Percentiles rank a stretch among this genome's conserved stretches.
These are phyloP conservation scores for Corticium candelabrum DNA, from an alignment of 37 sponge, comb jelly and placozoan species.

Conservation along the genomic window DNA sequence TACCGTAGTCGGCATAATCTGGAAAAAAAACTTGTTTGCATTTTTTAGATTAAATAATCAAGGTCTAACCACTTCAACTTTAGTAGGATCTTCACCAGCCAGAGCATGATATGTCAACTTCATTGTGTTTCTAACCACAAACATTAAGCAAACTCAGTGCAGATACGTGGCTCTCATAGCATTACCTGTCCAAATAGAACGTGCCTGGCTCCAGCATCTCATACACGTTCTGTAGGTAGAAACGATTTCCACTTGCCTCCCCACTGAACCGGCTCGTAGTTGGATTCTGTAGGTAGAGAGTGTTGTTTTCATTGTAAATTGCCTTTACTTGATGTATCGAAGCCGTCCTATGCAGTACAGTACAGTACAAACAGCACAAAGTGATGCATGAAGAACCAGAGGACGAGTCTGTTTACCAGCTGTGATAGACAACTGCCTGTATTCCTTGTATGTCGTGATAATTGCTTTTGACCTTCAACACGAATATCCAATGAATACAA, in stretches of 20 bases:
- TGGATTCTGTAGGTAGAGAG: constrained; percentile 6
- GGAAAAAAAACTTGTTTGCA: background rate
- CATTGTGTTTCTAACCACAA: no score
- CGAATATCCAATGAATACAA: no score
- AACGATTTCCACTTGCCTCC: background rate
- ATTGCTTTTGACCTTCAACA: background rate
- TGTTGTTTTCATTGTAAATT: background rate
- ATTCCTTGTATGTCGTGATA: background rate
- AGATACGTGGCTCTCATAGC: no score
- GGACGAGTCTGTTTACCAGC: background rate
- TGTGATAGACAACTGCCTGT: constrained; percentile 2
- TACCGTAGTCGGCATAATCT: background rate
- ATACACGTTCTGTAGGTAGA: background rate
- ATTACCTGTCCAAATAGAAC: background rate
- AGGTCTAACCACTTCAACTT: background rate
- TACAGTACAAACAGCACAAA: background rate
- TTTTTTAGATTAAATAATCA: background rate
- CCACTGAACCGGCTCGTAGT: background rate
- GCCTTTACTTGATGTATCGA: constrained; percentile 3
- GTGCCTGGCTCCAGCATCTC: constrained; percentile 2
- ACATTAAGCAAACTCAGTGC: no score
- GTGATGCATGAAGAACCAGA: background rate
- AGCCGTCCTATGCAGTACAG: no score
- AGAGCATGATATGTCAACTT: background rate
- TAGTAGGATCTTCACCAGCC: background rate